Evolutionary conservation across 2,797 vertebrate genomes (phyloP).

Genomic region (Microcaecilia unicolor): DNA sequence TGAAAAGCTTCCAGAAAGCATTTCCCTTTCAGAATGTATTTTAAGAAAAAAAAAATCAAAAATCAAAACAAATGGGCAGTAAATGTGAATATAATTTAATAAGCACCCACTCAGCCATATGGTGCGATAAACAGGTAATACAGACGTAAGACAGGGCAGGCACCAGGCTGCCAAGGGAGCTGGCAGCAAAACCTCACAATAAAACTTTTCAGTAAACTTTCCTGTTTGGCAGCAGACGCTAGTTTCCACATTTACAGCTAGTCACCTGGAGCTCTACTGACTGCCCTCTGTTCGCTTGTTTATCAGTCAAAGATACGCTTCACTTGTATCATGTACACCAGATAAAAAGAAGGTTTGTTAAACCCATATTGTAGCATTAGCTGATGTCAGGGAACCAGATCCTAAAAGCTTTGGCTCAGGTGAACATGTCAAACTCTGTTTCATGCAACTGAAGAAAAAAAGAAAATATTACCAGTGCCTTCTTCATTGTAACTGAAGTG

Average conservation of each 20-base stretch:
- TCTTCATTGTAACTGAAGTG: slow-evolving; percentile 34
- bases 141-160: slow-evolving; percentile 27
- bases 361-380: slow-evolving; percentile 22
- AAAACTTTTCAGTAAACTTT: slow-evolving; percentile 36
- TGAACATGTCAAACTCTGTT: too few species aligned
- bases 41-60: slow-evolving; percentile 23
- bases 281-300: slow-evolving; percentile 35
- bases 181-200: slow-evolving; percentile 33
- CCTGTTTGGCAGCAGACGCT: slow-evolving; percentile 30
- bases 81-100: slow-evolving; percentile 40
- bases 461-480: slow-evolving; percentile 7
- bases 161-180: slow-evolving; percentile 30
- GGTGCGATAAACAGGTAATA: slow-evolving; percentile 40
- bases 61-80: slow-evolving; percentile 33
- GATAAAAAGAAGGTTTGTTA: slow-evolving; percentile 18
- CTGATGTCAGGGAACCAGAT: too few species aligned
- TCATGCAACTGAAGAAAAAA: slow-evolving; percentile 2
- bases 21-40: slow-evolving; percentile 37
- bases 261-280: slow-evolving; percentile 36
- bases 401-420: too few species aligned
- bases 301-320: slow-evolving; percentile 24
- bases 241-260: slow-evolving; percentile 27
- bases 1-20: slow-evolving; percentile 33
- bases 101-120: slow-evolving; percentile 37
- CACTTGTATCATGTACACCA: slow-evolving; percentile 29